A percentile compares a stretch with the other conserved stretches of the same genome.
Conservation (phyloP, 2,113 vertebrate species). For the Podilymbus podiceps region DNA sequence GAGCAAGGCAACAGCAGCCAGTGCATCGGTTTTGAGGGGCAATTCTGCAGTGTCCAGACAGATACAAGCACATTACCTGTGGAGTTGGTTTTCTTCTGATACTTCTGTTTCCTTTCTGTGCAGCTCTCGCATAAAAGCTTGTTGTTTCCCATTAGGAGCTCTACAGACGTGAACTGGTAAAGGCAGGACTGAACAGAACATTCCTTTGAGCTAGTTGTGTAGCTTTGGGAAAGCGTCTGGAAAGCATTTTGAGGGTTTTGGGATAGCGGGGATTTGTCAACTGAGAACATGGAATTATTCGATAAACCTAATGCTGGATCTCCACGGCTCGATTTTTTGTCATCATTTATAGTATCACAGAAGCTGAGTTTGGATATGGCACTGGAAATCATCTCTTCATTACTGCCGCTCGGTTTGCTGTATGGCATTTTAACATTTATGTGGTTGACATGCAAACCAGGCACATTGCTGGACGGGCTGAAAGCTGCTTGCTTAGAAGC, state of each 20-base stretch:
- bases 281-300: constrained; percentile 44
- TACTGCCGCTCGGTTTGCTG: not conserved
- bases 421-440: not conserved
- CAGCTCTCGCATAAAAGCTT: constrained; percentile 95
- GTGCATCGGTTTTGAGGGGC: not conserved
- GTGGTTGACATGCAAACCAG: not conserved
- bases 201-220: constrained; percentile 91
- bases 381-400: constrained; percentile 71
- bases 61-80: constrained; percentile 70
- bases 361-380: constrained; percentile 83
- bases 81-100: constrained; percentile 76
- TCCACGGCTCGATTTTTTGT: not conserved
- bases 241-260: constrained; percentile 84
- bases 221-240: constrained; percentile 91
- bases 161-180: constrained; percentile 94
- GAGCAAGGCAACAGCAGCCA: not conserved
- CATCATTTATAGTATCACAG: constrained; percentile 67
- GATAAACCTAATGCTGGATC: constrained; percentile 28
- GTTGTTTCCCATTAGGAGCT: constrained; percentile 97
- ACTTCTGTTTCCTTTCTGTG: constrained; percentile 83
- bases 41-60: not conserved
- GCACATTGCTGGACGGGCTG: not conserved
- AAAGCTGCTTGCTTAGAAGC: constrained; percentile 24
- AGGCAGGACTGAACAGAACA: constrained; percentile 98
- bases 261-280: constrained; percentile 37